Evolutionary conservation across 2,113 vertebrate genomes (phyloP).

Genomic region (Rhagologus leucostigma): DNA sequence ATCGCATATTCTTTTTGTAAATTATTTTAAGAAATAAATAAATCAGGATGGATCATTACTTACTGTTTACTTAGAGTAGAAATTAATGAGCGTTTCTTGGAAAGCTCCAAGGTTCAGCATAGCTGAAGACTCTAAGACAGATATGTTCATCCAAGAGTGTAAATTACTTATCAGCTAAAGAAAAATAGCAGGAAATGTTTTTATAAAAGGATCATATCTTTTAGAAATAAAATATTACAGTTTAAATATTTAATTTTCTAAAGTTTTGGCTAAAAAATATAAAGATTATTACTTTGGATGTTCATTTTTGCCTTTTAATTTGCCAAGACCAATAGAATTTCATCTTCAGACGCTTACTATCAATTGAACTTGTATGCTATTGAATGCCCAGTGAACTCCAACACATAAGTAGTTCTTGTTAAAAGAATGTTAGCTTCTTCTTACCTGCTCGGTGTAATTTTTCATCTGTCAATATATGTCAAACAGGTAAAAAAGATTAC

Average conservation of each 20-base stretch:
- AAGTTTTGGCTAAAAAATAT: background rate
- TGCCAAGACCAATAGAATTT: background rate
- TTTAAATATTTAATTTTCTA: background rate
- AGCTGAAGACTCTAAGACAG: constrained; percentile 42
- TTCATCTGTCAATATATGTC: background rate
- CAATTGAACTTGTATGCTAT: background rate
- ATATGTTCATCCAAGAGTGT: constrained; percentile 29
- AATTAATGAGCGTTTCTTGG: constrained; percentile 40
- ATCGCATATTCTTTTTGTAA: constrained; percentile 35
- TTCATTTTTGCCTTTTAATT: background rate
- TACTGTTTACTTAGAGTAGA: constrained; percentile 55
- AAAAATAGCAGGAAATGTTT: constrained; percentile 44
- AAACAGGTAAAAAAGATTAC: background rate
- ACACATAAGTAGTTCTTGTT: background rate
- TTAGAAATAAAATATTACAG: background rate
- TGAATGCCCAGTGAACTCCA: background rate
- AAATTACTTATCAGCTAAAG: constrained; percentile 38
- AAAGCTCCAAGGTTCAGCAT: constrained; percentile 33
- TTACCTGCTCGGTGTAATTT: background rate
- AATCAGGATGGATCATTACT: constrained; percentile 44
- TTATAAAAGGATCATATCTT: background rate
- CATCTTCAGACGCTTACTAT: background rate
- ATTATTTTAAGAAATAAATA: constrained; percentile 57
- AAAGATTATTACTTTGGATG: background rate
- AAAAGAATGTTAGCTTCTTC: background rate